Percentiles rank a stretch among this genome's conserved stretches.
These are phyloP conservation scores for Hemiscyllium ocellatum DNA, from an alignment of 2,113 vertebrate species.

Conservation along the genomic window DNA sequence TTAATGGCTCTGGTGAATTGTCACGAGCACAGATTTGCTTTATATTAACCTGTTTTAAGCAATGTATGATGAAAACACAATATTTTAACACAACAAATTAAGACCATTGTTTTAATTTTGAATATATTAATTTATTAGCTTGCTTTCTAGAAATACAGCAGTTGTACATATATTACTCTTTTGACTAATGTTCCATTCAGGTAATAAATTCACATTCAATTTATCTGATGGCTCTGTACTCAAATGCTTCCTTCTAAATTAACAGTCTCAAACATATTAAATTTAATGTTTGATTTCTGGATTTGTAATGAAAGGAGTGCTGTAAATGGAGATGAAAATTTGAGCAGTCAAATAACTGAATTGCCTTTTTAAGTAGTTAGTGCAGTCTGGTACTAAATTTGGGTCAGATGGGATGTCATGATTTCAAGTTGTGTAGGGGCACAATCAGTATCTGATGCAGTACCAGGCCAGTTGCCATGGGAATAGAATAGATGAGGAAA, in stretches of 20 bases:
- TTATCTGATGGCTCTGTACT: background rate
- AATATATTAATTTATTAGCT: background rate
- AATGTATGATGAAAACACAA: background rate
- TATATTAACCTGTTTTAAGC: background rate
- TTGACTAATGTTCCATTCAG: background rate
- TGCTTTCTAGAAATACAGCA: background rate
- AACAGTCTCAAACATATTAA: background rate
- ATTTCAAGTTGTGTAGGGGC: background rate
- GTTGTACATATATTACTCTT: background rate
- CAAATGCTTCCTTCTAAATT: background rate
- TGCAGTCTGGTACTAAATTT: background rate
- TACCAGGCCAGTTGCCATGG: background rate
- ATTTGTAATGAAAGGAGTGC: background rate
- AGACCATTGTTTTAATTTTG: background rate
- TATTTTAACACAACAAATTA: background rate
- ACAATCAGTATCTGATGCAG: background rate
- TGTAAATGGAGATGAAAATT: background rate
- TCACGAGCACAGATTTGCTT: background rate
- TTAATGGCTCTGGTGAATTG: background rate
- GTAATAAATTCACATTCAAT: background rate
- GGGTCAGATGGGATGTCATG: background rate
- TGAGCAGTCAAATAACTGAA: background rate
- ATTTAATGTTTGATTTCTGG: background rate
- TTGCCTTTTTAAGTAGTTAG: background rate
- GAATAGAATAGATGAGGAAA: background rate